Base-by-base conservation (phyloP, 2,888 invertebrate species). In the Lasiommata megera region DNA sequence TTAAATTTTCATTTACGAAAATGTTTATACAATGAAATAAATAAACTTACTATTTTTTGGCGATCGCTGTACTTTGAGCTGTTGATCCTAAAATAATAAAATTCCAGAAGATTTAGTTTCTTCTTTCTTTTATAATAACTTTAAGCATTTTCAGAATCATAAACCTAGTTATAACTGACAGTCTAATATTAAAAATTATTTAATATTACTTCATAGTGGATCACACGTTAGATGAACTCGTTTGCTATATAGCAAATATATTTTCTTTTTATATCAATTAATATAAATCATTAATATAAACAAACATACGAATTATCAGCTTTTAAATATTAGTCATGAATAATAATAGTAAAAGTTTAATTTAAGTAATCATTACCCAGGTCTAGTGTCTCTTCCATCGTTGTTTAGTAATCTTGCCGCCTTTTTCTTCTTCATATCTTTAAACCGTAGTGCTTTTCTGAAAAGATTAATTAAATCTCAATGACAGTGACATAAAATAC, bases 31-130 rank as follows among this genome's bases (percentile, higher is more conserved):
- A 29, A 31, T 37, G 7, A 6, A 6, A 29, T 16, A 14, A 8
- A 8, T 14, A 44, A 31, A 68, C 72, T 71, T 65, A 76, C 75
- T 11, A 74, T 51, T 69, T 71, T 69, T 16, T 72, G 64, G 29
- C 69, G 68, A 23, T 41, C 55, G 2, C 18, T 17, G n/a, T 53
- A 12, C n/a, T 46, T 48, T 37, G 55, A 53, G n/a, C 14, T 55
- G 8, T 40, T 54, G 9, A 57, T 28, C 12, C 59, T 62, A 23
- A 8, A 50, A 50, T 17, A 44, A 59, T 28, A 50, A 31, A 44
- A 59, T 28, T 40, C 17, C 3, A 12, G 9, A 31, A 17, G 17
- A 44, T 12, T 8, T 37, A 36, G 3, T 14, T 6, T 17, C 17
- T 7, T 53, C 5, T 16, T 7, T 52, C 29, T 9, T 23, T 31